These are phyloP conservation scores for Scaptomyza polygonia DNA, from an alignment of 2,888 invertebrate genomes.

Conservation along the genomic window DNA sequence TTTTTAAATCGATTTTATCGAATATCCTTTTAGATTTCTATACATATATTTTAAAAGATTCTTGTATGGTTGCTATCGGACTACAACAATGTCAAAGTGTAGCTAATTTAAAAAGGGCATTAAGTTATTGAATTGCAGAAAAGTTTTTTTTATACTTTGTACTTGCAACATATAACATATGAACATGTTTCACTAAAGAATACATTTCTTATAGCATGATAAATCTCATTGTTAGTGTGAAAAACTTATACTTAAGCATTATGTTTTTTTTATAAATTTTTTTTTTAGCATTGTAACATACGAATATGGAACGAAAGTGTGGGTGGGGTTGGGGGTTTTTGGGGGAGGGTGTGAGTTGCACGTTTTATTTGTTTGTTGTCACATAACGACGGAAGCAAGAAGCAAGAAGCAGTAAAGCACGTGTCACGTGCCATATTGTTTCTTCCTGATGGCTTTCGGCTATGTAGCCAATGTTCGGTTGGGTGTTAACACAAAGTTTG, in stretches of 20 bases:
- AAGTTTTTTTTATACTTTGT: slow-evolving; percentile 2
- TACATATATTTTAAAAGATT: neutral
- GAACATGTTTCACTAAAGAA: slow-evolving; percentile 13
- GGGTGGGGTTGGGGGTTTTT: neutral
- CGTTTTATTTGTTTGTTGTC: slow-evolving; percentile 74
- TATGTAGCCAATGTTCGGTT: slow-evolving; percentile 44
- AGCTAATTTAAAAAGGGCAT: slow-evolving; percentile 7
- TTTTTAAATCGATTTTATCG: no score
- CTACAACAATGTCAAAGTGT: neutral
- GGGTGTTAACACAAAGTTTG: slow-evolving; percentile 73
- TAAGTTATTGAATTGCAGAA: slow-evolving; percentile 10
- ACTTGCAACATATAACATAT: neutral
- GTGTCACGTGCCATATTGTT: slow-evolving; percentile 80
- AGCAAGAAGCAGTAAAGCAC: slow-evolving; percentile 60
- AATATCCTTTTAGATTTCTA: no score
- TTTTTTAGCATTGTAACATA: slow-evolving; percentile 37
- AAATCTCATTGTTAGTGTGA: slow-evolving; percentile 38
- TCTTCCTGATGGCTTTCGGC: slow-evolving; percentile 60
- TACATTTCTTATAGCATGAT: slow-evolving; percentile 16
- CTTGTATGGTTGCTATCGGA: neutral
- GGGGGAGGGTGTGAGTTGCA: slow-evolving; percentile 42
- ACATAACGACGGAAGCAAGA: slow-evolving; percentile 36
- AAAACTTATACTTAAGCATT: slow-evolving; percentile 23
- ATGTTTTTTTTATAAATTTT: slow-evolving; percentile 22
- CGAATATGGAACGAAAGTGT: slow-evolving; percentile 22